Base-by-base conservation (phyloP, 2,888 invertebrate species). In the Gisinianus flammeolus region DNA sequence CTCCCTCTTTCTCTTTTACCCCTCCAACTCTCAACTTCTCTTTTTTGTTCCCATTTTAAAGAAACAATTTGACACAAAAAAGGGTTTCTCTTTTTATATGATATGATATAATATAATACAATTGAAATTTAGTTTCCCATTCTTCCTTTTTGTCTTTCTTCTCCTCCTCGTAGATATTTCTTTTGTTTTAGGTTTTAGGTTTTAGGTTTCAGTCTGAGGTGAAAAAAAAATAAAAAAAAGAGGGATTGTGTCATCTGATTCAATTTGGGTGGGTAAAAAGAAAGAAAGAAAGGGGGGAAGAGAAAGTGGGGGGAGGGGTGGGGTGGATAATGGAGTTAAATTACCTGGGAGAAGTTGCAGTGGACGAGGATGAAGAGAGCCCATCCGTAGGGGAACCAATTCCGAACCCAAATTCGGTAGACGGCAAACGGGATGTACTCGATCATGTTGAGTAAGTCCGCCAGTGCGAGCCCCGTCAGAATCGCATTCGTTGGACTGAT, bases 391-490 rank as follows among this genome's bases (percentile, higher is more conserved):
- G 87, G 86, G 81, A 85, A 86, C 64, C 80, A 74, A 12, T 80
- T 79, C 44, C 81, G 77, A 58, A 35, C 71, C 22, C 81, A 77
- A 72, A 84, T 82, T 87, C 92, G 92, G 87, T 95, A 94, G 75
- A 93, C 90, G 1, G 93, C 92, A 87, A 94, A 96, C 0, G 97
- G 96, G 81, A 97, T 93, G 87, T 97, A 97, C 85, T 95, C 95
- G 85, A 97, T 89, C 93, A 97, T 97, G 22, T 97, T 96, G n/a
- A 96, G 90, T 44, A 97, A 90, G 87, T 97, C 97, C 22, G 97
- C 95, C 10, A 96, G 92, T 0, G 97, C 97, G 35, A 95, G 89
- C 58, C 58, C 58, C 0, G 95, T 95, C 58, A 97, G 91, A 79
- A 97, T 95, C 73, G 94, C 92, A 88, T 97, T 97, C 33, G 96